A percentile compares a stretch with the other conserved stretches of the same genome.
Conservation (phyloP, 1,140 invertebrate genomes). For the Listronotus oregonensis region DNA sequence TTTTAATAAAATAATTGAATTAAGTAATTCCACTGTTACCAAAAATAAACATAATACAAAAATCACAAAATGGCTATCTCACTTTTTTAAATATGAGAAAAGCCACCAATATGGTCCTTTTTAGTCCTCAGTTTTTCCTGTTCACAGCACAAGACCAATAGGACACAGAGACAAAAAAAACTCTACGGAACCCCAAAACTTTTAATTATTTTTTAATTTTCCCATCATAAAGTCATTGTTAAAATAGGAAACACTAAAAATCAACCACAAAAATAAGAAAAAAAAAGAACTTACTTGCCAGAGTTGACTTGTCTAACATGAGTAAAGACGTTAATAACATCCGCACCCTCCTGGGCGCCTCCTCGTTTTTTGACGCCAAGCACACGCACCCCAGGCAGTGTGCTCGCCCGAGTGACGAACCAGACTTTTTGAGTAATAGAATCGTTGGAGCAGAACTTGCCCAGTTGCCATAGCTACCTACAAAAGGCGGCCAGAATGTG, state of each 20-base stretch:
- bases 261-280: constrained; percentile 11
- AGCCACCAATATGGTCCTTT: too few species aligned
- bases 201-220: not conserved
- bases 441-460: constrained; percentile 97
- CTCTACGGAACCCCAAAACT: not conserved
- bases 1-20: too few species aligned
- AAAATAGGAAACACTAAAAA: constrained; percentile 1
- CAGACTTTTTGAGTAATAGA: constrained; percentile 98
- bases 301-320: constrained; percentile 95
- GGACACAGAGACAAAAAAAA: too few species aligned
- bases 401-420: constrained; percentile 97
- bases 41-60: too few species aligned
- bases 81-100: too few species aligned
- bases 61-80: too few species aligned
- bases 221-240: not conserved
- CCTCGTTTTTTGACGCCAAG: constrained; percentile 99
- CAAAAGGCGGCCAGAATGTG: constrained; percentile 55
- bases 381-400: constrained; percentile 96
- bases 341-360: constrained; percentile 93
- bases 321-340: constrained; percentile 99
- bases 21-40: too few species aligned
- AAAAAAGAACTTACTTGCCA: constrained; percentile 40
- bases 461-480: constrained; percentile 99
- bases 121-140: too few species aligned
- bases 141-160: too few species aligned